These are phyloP conservation scores for Asarcornis scutulata DNA, from an alignment of 2,113 vertebrate genomes.

Conservation along the genomic window DNA sequence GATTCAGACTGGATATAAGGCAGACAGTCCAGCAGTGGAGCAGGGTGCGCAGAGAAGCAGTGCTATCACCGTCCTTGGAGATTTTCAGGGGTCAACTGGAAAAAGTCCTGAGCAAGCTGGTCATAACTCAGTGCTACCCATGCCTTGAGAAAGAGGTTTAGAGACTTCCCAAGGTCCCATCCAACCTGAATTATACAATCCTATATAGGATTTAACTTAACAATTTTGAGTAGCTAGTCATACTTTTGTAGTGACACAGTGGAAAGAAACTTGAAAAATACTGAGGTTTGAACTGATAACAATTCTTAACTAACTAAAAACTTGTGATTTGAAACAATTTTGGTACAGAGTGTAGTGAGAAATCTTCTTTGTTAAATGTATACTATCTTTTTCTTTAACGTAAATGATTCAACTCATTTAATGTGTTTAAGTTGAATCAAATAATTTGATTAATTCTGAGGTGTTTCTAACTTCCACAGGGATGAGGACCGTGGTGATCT, in stretches of 20 bases:
- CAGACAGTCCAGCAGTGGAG: not conserved
- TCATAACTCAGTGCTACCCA: not conserved
- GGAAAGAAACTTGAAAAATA: slow-evolving; percentile 1
- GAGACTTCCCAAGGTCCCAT: not conserved
- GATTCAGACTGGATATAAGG: not conserved
- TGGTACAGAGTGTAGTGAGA: not conserved
- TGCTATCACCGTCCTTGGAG: not conserved
- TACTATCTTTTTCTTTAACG: not conserved
- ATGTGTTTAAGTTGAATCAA: not conserved
- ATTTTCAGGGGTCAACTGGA: not conserved
- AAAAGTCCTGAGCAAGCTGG: not conserved
- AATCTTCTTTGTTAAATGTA: not conserved
- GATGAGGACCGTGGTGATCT: not conserved
- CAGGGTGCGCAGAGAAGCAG: not conserved
- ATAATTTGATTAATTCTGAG: not conserved
- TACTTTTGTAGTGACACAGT: not conserved
- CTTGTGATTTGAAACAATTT: not conserved
- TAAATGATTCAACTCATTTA: not conserved
- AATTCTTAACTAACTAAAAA: not conserved
- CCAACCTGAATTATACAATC: not conserved
- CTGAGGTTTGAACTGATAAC: not conserved
- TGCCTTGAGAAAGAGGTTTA: not conserved
- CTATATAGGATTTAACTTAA: not conserved
- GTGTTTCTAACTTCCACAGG: slow-evolving; percentile 36
- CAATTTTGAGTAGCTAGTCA: not conserved